Conservation (phyloP, 2,888 invertebrate genomes). For the Yponomeuta evonymella region DNA sequence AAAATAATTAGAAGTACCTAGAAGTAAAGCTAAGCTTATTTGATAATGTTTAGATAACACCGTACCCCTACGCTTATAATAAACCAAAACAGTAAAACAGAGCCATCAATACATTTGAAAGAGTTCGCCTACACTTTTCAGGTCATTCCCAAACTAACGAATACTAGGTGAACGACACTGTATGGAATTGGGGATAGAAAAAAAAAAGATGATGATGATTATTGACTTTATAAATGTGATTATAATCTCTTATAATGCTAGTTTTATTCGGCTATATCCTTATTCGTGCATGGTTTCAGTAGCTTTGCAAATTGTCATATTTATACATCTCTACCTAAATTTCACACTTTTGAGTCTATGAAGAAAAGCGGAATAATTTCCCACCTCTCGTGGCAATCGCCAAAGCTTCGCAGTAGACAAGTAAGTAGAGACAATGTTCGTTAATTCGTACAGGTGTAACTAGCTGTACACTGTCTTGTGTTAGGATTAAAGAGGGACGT, state of each 20-base stretch:
- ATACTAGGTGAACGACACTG: no score
- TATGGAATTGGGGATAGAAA: background rate
- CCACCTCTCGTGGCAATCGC: no score
- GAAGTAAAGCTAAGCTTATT: background rate
- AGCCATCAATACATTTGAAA: no score
- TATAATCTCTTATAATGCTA: background rate
- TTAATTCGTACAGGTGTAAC: conserved; percentile 44
- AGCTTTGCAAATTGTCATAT: background rate
- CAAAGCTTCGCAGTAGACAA: no score
- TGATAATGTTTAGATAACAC: background rate
- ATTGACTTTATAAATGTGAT: background rate
- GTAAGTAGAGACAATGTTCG: background rate
- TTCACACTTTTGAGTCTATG: background rate
- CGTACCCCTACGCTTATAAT: no score
- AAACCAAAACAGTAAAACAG: no score
- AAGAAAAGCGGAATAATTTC: no score
- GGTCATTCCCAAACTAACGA: no score
- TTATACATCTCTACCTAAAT: background rate
- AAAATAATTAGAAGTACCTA: background rate
- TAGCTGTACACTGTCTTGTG: conserved; percentile 47
- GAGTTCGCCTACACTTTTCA: no score
- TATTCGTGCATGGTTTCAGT: background rate
- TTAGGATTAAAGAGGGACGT: conserved; percentile 58
- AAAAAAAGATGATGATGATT: background rate
- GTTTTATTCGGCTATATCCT: background rate